A percentile compares a stretch with the other conserved stretches of the same genome.
Conservation (phyloP, 2,113 vertebrate species). For the Oncorhynchus tshawytscha region DNA sequence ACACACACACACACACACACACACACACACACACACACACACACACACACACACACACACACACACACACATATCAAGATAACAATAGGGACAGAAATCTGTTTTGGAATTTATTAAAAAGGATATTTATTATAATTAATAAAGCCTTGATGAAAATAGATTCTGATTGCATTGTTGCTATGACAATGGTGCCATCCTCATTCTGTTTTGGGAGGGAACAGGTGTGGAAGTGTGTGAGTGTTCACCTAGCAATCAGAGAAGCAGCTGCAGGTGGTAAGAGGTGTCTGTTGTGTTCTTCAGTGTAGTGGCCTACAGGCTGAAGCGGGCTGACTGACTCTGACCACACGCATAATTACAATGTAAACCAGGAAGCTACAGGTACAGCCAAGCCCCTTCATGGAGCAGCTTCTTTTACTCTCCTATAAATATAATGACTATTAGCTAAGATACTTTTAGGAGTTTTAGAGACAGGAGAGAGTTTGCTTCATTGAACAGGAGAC, state of each 20-base stretch:
- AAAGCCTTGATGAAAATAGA: slow-evolving; percentile 22
- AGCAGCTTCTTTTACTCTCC: too few relatives aligned
- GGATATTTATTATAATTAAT: not conserved
- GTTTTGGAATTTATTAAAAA: not conserved
- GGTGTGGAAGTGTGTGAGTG: slow-evolving; percentile 8
- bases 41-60: not conserved
- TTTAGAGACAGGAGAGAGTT: too few relatives aligned
- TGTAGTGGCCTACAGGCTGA: too few relatives aligned
- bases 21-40: not conserved
- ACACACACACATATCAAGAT: not conserved
- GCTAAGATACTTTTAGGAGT: too few relatives aligned
- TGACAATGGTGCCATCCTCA: slow-evolving; percentile 30
- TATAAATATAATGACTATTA: too few relatives aligned
- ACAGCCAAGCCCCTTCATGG: too few relatives aligned
- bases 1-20: not conserved
- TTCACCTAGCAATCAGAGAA: slow-evolving; percentile 2
- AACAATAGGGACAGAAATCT: not conserved
- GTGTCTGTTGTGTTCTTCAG: too few relatives aligned
- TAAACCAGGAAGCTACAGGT: too few relatives aligned
- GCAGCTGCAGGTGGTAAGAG: not conserved
- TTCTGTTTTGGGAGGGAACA: not conserved
- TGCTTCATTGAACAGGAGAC: too few relatives aligned
- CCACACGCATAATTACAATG: too few relatives aligned
- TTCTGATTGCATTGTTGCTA: slow-evolving; percentile 43
- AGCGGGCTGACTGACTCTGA: too few relatives aligned